A percentile compares a stretch with the other conserved stretches of the same genome.
phyloP scores from a whole-genome alignment of 2,113 vertebrate genomes.

The Pelmatolapia mariae region DNA sequence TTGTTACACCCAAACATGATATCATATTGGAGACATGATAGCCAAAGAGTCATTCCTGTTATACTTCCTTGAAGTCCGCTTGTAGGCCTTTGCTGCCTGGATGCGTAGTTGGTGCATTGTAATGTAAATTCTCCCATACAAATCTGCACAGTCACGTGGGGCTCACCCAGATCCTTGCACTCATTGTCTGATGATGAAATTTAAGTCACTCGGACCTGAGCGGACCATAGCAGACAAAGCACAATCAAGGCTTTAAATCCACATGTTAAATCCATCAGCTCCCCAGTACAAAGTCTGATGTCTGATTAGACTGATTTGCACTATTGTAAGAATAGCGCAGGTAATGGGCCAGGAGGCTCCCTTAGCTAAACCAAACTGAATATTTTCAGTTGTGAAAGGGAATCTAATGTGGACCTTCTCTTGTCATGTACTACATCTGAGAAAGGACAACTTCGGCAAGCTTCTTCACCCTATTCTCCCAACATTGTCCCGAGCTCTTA shows the following conservation, averaged over 20 bases:
- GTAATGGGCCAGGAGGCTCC: background rate
- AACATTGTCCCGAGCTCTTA: background rate
- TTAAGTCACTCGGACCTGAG: background rate
- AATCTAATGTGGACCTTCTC: background rate
- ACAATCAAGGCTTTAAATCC: background rate
- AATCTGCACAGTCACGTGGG: background rate
- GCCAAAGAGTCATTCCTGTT: background rate
- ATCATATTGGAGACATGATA: background rate
- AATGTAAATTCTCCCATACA: background rate
- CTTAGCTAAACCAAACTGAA: background rate
- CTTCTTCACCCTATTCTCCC: background rate
- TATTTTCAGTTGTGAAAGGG: background rate
- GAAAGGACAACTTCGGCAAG: background rate
- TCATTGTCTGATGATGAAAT: background rate
- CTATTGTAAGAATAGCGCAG: background rate
- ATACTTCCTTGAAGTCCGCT: background rate
- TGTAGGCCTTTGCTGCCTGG: background rate
- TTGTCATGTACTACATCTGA: background rate
- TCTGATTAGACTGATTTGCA: background rate
- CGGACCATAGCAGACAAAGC: background rate
- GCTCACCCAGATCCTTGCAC: background rate
- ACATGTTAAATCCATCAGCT: background rate
- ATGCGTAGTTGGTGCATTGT: background rate
- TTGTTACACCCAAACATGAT: background rate
- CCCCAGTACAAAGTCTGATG: background rate